These are phyloP conservation scores for Pyxicephalus adspersus DNA, from an alignment of 2,113 vertebrate species.

Conservation along the genomic window DNA sequence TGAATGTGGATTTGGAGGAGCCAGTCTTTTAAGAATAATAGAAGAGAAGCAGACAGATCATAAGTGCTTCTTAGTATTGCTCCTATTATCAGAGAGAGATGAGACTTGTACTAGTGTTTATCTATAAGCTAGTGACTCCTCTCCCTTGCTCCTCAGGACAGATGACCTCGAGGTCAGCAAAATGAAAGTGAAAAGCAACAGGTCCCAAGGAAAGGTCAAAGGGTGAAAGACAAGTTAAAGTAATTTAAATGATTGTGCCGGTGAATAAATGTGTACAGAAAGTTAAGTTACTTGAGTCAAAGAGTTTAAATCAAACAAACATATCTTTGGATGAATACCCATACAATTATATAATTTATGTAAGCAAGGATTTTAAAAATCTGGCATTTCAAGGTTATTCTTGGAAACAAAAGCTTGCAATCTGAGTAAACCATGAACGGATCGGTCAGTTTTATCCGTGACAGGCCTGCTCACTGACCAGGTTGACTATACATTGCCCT, in stretches of 20 bases:
- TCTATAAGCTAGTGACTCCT: constrained; percentile 79
- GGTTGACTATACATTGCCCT: too few relatives aligned
- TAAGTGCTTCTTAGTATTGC: constrained; percentile 54
- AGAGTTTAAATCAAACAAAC: too few relatives aligned
- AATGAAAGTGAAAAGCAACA: constrained; percentile 88
- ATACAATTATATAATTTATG: too few relatives aligned
- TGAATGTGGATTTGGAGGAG: constrained; percentile 42
- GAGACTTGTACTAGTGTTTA: constrained; percentile 64
- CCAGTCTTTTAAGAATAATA: constrained; percentile 37
- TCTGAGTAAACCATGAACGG: too few relatives aligned
- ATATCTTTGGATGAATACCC: too few relatives aligned
- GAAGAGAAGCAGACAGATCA: constrained; percentile 53
- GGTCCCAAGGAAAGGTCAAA: constrained; percentile 68
- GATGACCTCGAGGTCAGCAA: constrained; percentile 79
- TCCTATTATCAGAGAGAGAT: constrained; percentile 52
- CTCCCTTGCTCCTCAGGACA: constrained; percentile 85
- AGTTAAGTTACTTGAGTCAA: background rate
- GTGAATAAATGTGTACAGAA: background rate
- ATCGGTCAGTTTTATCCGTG: too few relatives aligned
- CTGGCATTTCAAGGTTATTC: too few relatives aligned
- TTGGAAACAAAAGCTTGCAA: too few relatives aligned
- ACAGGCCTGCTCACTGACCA: too few relatives aligned
- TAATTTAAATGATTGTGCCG: constrained; percentile 16
- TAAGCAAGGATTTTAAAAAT: too few relatives aligned
- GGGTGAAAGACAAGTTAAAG: constrained; percentile 50